A percentile compares a stretch with the other conserved stretches of the same genome.
These are phyloP conservation scores for Scotopteryx bipunctaria DNA, from an alignment of 2,888 invertebrate species.

Conservation along the genomic window DNA sequence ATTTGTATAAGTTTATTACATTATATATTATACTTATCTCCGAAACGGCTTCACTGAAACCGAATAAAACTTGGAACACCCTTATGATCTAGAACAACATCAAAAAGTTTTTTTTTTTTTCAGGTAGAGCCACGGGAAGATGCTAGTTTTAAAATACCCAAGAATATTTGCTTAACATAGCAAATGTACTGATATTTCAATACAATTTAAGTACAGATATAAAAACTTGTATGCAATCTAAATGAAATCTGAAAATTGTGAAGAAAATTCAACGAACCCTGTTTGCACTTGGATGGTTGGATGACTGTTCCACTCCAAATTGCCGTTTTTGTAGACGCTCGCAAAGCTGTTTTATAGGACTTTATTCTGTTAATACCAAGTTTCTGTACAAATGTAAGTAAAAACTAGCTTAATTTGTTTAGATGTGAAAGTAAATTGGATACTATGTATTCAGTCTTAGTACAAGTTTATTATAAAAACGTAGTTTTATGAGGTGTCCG, in stretches of 20 bases:
- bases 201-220: conserved; percentile 4
- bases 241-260: conserved; percentile 21
- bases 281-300: conserved; percentile 13
- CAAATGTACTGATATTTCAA: conserved; percentile 4
- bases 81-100: too few relatives aligned
- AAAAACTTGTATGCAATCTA: conserved; percentile 16
- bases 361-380: conserved; percentile 21
- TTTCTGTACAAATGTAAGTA: conserved; percentile 8
- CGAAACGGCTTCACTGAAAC: too few relatives aligned
- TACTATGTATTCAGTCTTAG: too few relatives aligned
- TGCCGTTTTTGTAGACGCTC: conserved; percentile 32
- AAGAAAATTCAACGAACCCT: conserved; percentile 17
- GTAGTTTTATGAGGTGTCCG: too few relatives aligned
- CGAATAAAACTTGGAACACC: too few relatives aligned
- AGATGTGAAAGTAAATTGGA: conserved; percentile 1
- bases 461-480: not conserved
- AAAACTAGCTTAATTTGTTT: conserved; percentile 7
- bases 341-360: conserved; percentile 30
- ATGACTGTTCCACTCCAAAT: conserved; percentile 21
- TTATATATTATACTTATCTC: too few relatives aligned
- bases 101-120: too few relatives aligned
- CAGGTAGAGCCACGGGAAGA: too few relatives aligned
- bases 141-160: too few relatives aligned
- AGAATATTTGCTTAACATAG: too few relatives aligned
- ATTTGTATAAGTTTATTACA: too few relatives aligned